phyloP scores from a whole-genome alignment of 2,113 vertebrate species.

The Pipa parva region DNA sequence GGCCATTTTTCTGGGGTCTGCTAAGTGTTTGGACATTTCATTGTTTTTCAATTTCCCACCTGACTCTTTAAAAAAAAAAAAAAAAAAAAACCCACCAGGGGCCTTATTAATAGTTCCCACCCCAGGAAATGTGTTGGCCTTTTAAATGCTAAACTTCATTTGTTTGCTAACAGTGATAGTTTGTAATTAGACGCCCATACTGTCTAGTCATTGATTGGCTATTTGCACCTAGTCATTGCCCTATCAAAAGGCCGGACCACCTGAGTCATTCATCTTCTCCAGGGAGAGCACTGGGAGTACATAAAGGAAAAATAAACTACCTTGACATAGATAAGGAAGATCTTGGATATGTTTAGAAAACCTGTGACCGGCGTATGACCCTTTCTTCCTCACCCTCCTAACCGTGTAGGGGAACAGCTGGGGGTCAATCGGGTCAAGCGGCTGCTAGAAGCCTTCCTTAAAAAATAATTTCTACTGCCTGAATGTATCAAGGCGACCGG shows the following conservation, averaged over 20 bases:
- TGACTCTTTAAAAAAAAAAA: no score
- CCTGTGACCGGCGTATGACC: conserved; percentile 42
- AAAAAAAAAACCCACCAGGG: neutral
- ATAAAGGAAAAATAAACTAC: conserved; percentile 15
- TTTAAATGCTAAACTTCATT: neutral
- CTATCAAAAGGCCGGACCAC: neutral
- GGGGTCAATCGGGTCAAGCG: conserved; percentile 24
- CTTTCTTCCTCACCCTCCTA: conserved; percentile 21
- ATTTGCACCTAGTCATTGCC: neutral
- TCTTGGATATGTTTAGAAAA: conserved; percentile 9
- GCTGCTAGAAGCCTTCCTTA: conserved; percentile 19
- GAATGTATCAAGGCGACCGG: conserved; percentile 42
- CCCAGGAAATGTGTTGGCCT: neutral
- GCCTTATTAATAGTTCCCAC: neutral
- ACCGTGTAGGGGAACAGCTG: conserved; percentile 26
- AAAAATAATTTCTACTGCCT: conserved; percentile 43
- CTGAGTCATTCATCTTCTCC: neutral
- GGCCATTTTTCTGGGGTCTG: no score
- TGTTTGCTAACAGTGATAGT: neutral
- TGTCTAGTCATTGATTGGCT: neutral
- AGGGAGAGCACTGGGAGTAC: neutral
- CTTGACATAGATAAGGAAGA: conserved; percentile 15
- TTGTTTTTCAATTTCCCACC: no score
- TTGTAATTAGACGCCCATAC: neutral
- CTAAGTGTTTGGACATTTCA: no score